These are phyloP conservation scores for Platyrinchus mystaceus DNA, from an alignment of 2,797 vertebrate genomes.

Conservation along the genomic window DNA sequence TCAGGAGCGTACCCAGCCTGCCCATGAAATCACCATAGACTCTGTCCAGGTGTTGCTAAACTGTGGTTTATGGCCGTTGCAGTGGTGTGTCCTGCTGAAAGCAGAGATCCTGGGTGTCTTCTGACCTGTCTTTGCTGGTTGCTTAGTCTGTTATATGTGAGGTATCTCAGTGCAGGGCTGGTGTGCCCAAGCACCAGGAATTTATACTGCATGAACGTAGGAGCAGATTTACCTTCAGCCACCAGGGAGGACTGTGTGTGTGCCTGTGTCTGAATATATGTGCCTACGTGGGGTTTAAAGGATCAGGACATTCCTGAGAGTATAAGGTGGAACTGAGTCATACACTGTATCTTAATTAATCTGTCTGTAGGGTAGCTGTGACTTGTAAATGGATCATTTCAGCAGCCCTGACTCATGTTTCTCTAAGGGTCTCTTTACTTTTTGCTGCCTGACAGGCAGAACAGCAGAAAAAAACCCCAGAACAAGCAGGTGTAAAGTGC, in stretches of 20 bases:
- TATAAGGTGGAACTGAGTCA: slow-evolving; percentile 38
- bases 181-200: rapidly evolving
- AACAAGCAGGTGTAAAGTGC: neutral
- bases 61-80: neutral
- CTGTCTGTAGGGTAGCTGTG: neutral
- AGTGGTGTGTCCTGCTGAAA: neutral
- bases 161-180: neutral
- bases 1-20: neutral
- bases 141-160: neutral
- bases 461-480: neutral
- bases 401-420: slow-evolving; percentile 14
- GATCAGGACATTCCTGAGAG: neutral
- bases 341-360: slow-evolving; percentile 33
- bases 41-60: neutral
- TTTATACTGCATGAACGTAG: neutral
- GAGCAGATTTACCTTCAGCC: neutral
- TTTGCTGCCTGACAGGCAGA: neutral
- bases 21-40: rapidly evolving
- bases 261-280: neutral
- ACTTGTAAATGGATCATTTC: slow-evolving; percentile 28
- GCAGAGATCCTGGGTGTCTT: neutral
- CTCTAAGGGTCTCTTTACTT: neutral
- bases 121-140: neutral
- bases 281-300: neutral
- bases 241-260: rapidly evolving